These are phyloP conservation scores for Myotis myotis DNA, from an alignment of 2,797 vertebrate genomes.

Conservation along the genomic window DNA sequence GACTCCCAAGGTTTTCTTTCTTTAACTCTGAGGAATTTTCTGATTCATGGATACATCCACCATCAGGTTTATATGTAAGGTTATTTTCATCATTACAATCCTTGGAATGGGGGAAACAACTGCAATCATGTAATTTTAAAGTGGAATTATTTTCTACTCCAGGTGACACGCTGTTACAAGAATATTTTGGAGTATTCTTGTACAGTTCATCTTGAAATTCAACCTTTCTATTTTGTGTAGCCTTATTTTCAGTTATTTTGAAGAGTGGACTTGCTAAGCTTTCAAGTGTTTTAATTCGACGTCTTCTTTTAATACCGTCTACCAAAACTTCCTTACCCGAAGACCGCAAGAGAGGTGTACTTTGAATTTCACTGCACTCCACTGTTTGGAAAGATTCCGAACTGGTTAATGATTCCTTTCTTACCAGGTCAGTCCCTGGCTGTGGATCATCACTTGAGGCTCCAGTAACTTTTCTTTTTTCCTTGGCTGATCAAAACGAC, in stretches of 20 bases:
- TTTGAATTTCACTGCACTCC: constrained; percentile 63
- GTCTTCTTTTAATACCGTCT: constrained; percentile 63
- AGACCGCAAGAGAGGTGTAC: constrained; percentile 53
- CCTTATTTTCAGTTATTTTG: constrained; percentile 68
- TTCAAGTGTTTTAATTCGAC: constrained; percentile 49
- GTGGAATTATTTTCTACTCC: constrained; percentile 73
- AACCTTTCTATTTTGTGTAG: constrained; percentile 40
- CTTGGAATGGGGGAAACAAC: constrained; percentile 74
- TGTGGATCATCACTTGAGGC: constrained; percentile 61
- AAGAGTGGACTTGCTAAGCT: constrained; percentile 56
- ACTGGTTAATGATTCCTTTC: constrained; percentile 67
- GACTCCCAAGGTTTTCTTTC: constrained; percentile 57
- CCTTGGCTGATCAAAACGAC: constrained; percentile 76
- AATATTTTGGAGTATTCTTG: constrained; percentile 40
- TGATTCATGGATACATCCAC: constrained; percentile 56
- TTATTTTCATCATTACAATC: constrained; percentile 66
- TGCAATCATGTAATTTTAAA: constrained; percentile 76
- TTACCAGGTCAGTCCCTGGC: constrained; percentile 65
- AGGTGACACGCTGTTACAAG: constrained; percentile 62
- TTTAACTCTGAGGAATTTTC: constrained; percentile 65
- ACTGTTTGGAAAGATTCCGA: constrained; percentile 57
- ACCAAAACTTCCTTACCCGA: constrained; percentile 56
- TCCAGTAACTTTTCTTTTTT: constrained; percentile 66
- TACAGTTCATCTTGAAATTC: constrained; percentile 57
- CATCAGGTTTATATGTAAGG: constrained; percentile 64